These are phyloP conservation scores for Drosophila athabasca DNA, from an alignment of 1,140 invertebrate species.

Conservation along the genomic window DNA sequence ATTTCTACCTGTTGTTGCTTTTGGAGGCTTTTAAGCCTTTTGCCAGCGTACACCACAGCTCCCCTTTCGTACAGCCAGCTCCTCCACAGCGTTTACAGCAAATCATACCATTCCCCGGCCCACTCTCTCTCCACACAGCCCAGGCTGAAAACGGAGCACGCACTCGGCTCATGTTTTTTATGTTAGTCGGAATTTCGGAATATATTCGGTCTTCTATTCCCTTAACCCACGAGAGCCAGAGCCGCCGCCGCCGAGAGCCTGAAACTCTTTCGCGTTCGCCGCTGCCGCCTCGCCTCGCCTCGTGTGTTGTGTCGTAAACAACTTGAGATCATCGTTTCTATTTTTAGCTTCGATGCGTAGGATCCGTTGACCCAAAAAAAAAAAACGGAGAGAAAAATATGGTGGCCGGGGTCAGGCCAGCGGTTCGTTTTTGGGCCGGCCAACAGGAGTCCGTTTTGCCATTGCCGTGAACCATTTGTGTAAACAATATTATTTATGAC, in stretches of 20 bases:
- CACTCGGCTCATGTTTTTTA: slow-evolving; percentile 38
- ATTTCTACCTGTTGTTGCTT: slow-evolving; percentile 80
- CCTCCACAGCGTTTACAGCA: not conserved
- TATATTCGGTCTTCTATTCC: too few relatives aligned
- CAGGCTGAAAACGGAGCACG: slow-evolving; percentile 28
- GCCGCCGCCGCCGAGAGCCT: slow-evolving; percentile 27
- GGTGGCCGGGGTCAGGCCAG: slow-evolving; percentile 32
- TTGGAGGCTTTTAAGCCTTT: slow-evolving; percentile 68
- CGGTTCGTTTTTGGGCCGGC: slow-evolving; percentile 44
- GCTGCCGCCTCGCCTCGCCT: too few relatives aligned
- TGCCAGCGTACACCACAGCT: slow-evolving; percentile 32
- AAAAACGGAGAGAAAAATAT: slow-evolving; percentile 21
- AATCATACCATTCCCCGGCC: not conserved
- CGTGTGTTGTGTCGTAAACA: slow-evolving; percentile 72
- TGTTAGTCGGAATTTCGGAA: too few relatives aligned
- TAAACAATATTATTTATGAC: slow-evolving; percentile 81
- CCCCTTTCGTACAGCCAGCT: slow-evolving; percentile 56
- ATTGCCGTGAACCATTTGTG: slow-evolving; percentile 74
- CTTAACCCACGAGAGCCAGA: not conserved
- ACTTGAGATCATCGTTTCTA: slow-evolving; percentile 71
- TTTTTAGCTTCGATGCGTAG: slow-evolving; percentile 68
- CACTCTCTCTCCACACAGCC: too few relatives aligned
- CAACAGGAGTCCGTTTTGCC: slow-evolving; percentile 58
- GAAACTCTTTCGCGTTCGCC: slow-evolving; percentile 42
- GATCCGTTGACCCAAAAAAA: slow-evolving; percentile 70